These are phyloP conservation scores for Balearica regulorum DNA, from an alignment of 2,797 vertebrate species.

Conservation along the genomic window DNA sequence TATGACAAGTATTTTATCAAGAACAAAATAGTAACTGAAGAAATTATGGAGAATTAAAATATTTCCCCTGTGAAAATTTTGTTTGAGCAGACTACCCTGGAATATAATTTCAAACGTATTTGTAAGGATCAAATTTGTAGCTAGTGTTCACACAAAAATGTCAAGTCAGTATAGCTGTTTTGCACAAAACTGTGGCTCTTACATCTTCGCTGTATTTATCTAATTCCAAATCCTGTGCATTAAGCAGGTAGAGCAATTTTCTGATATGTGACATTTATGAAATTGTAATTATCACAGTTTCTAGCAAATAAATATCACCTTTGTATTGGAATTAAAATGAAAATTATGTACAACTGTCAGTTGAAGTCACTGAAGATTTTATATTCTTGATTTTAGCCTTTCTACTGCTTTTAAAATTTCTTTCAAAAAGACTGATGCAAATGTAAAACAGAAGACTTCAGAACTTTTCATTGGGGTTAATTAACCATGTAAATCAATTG, in stretches of 20 bases:
- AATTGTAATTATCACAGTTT: neutral
- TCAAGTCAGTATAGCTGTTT: accelerated
- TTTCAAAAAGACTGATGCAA: neutral
- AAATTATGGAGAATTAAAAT: neutral
- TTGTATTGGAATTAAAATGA: neutral
- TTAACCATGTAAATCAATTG: neutral
- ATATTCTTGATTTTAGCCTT: neutral
- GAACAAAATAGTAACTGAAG: neutral
- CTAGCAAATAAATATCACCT: neutral
- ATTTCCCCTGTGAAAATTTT: neutral
- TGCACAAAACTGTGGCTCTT: neutral
- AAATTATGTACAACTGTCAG: neutral
- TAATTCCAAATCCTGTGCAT: neutral
- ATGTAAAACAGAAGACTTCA: neutral
- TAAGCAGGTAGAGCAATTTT: neutral
- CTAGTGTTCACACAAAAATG: neutral
- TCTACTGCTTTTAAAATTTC: neutral
- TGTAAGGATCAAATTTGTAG: neutral
- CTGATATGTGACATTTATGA: neutral
- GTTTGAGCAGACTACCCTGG: neutral
- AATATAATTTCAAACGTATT: neutral
- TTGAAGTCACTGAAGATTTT: neutral
- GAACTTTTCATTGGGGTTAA: neutral
- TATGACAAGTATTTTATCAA: neutral
- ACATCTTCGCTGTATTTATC: neutral